Base-by-base conservation (phyloP, 2,113 vertebrate genomes). In the Atrichornis clamosus region DNA sequence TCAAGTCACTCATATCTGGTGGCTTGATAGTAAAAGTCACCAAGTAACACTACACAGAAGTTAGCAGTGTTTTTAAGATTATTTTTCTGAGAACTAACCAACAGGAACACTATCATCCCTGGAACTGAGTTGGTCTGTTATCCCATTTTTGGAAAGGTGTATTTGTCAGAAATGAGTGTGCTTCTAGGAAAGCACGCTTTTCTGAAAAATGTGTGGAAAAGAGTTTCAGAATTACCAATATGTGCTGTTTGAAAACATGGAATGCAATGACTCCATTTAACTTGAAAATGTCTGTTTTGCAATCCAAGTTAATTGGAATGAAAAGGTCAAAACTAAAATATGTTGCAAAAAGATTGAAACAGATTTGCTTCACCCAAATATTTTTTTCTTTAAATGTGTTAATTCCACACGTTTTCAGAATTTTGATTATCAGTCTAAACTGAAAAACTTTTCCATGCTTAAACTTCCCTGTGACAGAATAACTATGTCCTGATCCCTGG, bases 311-410 rank as follows among this genome's bases (percentile, higher is more conserved):
- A 95, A 92, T 88, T 88, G 50, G 68, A 92, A 92, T 24, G 30
- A 90, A 97, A 94, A 94, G 75, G 82, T 93, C 79, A 88, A 74
- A 90, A 58, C 46, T 89, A 90, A 95, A 93, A 88, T 26, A 86
- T 18, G 55, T 69, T 90, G 76, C 26, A 72, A 70, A 81, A 74
- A n/a, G 17, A 86, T 2, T 78, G 76, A 92, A 95, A 82, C 44
- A 84, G 77, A 67, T 67, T 86, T 70, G 30, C 65, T 56, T 90
- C 50, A 84, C 37, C 26, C 68, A 93, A 95, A 76, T 85, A 15
- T 35, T 26, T 95, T 79, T 95, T 80, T 21, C 69, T 87, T 73
- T 35, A 79, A 93, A 87, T 68, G 39, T 84, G 42, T 46, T 87
- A 87, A 82, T 79, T 82, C 15, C 33, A 67, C n/a, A 67, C 10